These are phyloP conservation scores for Lophochroa leadbeateri DNA, from an alignment of 2,113 vertebrate genomes.

Conservation along the genomic window DNA sequence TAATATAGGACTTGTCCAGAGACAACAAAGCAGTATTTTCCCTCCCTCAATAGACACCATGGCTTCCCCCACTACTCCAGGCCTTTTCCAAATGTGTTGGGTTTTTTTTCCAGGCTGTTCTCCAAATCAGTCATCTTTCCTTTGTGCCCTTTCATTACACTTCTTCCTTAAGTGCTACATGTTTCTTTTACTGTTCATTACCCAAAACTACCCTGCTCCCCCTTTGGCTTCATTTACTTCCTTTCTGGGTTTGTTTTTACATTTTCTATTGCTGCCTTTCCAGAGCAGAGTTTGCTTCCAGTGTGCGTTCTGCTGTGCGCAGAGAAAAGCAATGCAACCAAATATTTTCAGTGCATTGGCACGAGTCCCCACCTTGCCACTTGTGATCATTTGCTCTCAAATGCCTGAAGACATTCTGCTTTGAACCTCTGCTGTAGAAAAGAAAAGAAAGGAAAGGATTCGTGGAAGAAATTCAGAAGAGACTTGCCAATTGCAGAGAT, in stretches of 20 bases:
- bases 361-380: neutral
- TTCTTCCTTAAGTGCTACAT: constrained; percentile 34
- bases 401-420: constrained; percentile 32
- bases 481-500: neutral
- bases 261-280: constrained; percentile 55
- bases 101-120: neutral
- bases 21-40: neutral
- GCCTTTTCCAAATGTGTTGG: neutral
- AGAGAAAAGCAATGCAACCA: constrained; percentile 36
- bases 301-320: neutral
- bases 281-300: constrained; percentile 52
- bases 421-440: constrained; percentile 36
- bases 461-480: constrained; percentile 1
- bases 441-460: constrained; percentile 20
- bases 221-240: constrained; percentile 29
- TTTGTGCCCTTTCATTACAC: constrained; percentile 29
- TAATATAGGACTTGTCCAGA: neutral
- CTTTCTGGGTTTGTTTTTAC: constrained; percentile 56
- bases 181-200: constrained; percentile 39
- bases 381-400: constrained; percentile 41
- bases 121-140: constrained; percentile 42
- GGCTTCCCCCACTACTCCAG: neutral
- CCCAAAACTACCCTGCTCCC: constrained; percentile 39
- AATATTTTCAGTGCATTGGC: constrained; percentile 49
- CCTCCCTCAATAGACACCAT: neutral